These are phyloP conservation scores for Lepidocyrtinus sp. DNA, from an alignment of 2,888 invertebrate genomes.

Conservation along the genomic window DNA sequence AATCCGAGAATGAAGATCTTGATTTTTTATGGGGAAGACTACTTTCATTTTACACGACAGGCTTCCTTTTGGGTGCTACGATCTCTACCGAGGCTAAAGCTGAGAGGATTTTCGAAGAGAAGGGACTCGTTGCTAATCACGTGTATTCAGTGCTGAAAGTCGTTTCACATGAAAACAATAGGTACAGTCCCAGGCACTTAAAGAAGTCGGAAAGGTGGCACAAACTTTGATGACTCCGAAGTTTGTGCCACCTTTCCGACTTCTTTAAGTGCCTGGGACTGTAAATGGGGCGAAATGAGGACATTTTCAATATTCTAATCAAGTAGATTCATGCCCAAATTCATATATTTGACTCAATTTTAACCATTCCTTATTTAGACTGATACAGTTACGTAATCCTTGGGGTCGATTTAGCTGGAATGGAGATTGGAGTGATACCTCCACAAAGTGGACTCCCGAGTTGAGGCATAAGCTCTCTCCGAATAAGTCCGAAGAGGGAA, in stretches of 20 bases:
- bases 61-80: constrained; percentile 94
- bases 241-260: too few relatives aligned
- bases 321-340: not conserved
- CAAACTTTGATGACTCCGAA: too few relatives aligned
- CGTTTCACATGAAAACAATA: constrained; percentile 75
- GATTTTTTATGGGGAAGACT: constrained; percentile 97
- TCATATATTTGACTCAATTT: constrained; percentile 72
- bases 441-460: constrained; percentile 80
- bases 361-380: constrained; percentile 3
- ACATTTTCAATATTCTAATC: not conserved
- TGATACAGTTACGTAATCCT: constrained; percentile 91
- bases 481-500: constrained; percentile 86
- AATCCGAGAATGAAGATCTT: constrained; percentile 82
- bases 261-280: too few relatives aligned
- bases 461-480: constrained; percentile 82
- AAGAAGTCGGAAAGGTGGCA: too few relatives aligned
- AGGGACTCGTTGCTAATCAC: constrained; percentile 85
- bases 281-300: too few relatives aligned
- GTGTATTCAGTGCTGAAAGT: constrained; percentile 99
- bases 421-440: constrained; percentile 91
- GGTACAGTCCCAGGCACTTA: too few relatives aligned
- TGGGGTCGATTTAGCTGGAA: constrained; percentile 99
- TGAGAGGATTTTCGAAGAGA: constrained; percentile 87
- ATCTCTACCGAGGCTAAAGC: constrained; percentile 81
- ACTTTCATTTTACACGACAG: constrained; percentile 86